phyloP scores from a whole-genome alignment of 2,113 vertebrate genomes.

The Arizona elegans region DNA sequence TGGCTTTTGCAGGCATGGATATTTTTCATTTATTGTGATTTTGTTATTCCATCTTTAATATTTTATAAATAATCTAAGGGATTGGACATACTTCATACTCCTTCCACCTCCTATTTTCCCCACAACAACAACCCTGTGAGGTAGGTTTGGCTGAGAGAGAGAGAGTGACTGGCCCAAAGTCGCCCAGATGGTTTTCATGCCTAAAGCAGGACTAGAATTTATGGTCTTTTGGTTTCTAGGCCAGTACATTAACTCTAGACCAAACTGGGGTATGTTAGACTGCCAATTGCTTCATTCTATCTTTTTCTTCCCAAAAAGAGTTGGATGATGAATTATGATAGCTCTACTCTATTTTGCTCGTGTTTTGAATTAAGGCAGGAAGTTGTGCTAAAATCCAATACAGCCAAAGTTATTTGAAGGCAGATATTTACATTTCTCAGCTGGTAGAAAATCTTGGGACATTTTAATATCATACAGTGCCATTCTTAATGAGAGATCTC shows the following conservation, averaged over 20 bases:
- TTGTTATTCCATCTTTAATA: neutral
- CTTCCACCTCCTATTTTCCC: neutral
- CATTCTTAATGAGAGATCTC: slow-evolving; percentile 3
- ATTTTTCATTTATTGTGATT: neutral
- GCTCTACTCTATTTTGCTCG: neutral
- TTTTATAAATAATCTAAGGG: neutral
- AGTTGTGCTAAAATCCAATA: neutral
- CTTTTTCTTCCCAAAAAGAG: neutral
- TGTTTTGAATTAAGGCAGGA: neutral
- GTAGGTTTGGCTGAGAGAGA: neutral
- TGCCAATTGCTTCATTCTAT: neutral
- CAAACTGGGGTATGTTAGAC: neutral
- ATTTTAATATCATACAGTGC: slow-evolving; percentile 34
- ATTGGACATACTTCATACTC: neutral
- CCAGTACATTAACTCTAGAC: neutral
- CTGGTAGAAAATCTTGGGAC: slow-evolving; percentile 11
- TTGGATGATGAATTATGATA: neutral
- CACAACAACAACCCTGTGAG: neutral
- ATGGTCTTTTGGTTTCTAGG: neutral
- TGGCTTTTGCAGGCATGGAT: neutral
- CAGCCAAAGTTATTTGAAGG: neutral
- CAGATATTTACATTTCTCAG: slow-evolving; percentile 2
- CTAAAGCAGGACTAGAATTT: neutral
- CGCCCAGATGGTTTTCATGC: neutral
- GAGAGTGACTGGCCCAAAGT: neutral